Percentiles rank a stretch among this genome's conserved stretches.
Conservation (phyloP, 2,888 invertebrate genomes). For the Latrodectus hesperus region DNA sequence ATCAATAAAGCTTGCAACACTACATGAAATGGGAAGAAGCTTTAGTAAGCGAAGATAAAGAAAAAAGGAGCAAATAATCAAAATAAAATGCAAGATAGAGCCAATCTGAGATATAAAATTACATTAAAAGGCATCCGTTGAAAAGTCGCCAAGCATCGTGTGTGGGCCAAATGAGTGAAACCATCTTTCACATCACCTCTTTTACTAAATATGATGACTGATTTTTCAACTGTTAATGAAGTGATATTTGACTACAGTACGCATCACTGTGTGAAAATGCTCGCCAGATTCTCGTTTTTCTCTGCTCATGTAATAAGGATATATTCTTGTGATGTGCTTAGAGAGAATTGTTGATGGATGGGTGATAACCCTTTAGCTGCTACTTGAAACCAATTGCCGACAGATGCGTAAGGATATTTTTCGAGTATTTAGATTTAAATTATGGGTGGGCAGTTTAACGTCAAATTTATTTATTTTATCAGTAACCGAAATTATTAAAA, state of each 20-base stretch:
- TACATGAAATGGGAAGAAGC: constrained; percentile 24
- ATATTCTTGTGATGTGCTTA: constrained; percentile 50
- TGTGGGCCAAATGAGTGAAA: constrained; percentile 39
- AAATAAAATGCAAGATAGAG: constrained; percentile 6
- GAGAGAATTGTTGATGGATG: constrained; percentile 41
- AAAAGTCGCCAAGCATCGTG: constrained; percentile 44
- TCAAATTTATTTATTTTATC: too few species aligned
- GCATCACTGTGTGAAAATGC: constrained; percentile 16
- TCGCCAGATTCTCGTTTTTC: constrained; percentile 18
- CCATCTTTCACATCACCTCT: constrained; percentile 56
- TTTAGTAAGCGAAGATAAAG: constrained; percentile 3
- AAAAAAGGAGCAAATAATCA: constrained; percentile 9
- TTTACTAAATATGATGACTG: constrained; percentile 47
- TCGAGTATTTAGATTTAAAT: not conserved
- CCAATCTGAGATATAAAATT: constrained; percentile 57
- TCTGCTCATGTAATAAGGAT: not conserved
- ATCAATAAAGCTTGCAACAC: constrained; percentile 40
- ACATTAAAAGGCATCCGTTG: constrained; percentile 61
- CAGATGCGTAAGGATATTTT: constrained; percentile 9
- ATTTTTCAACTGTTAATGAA: constrained; percentile 46
- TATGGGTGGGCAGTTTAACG: constrained; percentile 21
- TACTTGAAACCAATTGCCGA: constrained; percentile 30
- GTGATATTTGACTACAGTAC: not conserved
- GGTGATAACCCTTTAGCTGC: constrained; percentile 36
- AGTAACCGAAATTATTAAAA: not conserved